Conservation (phyloP, 2,797 vertebrate genomes). For the Cuculus canorus region DNA sequence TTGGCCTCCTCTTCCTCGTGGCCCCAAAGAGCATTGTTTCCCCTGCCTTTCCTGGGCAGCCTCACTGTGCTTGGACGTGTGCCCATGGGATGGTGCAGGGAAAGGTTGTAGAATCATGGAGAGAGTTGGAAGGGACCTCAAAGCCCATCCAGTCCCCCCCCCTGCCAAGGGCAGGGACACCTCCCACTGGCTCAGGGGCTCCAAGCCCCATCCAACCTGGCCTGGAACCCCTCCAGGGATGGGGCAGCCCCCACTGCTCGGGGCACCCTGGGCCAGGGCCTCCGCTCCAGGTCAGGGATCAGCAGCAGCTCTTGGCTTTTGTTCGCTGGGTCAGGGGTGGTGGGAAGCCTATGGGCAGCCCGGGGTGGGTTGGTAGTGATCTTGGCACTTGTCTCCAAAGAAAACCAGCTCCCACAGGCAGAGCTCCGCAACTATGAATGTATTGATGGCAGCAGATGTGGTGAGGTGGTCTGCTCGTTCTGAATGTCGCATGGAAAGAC, state of each 20-base stretch:
- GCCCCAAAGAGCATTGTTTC: fast-evolving
- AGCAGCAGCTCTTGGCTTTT: neutral
- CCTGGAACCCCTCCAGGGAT: no score
- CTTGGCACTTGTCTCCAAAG: neutral
- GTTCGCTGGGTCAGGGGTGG: neutral
- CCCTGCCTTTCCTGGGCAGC: neutral
- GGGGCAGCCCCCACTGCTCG: no score
- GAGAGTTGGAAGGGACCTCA: no score
- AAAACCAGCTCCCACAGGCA: neutral
- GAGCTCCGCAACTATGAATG: fast-evolving
- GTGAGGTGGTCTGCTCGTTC: neutral
- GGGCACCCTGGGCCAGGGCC: no score
- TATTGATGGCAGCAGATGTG: neutral
- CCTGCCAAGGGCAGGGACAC: no score
- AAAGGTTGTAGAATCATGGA: neutral
- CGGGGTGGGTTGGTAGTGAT: neutral
- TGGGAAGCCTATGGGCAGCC: neutral
- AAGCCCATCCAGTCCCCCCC: no score
- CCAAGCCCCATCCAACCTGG: no score
- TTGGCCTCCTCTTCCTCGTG: neutral
- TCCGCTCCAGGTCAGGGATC: neutral
- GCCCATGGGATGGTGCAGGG: neutral
- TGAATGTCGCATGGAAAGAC: neutral
- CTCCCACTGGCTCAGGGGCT: no score
- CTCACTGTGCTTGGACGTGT: fast-evolving